These are phyloP conservation scores for Hydriomena furcata DNA, from an alignment of 2,888 invertebrate species.

Conservation along the genomic window DNA sequence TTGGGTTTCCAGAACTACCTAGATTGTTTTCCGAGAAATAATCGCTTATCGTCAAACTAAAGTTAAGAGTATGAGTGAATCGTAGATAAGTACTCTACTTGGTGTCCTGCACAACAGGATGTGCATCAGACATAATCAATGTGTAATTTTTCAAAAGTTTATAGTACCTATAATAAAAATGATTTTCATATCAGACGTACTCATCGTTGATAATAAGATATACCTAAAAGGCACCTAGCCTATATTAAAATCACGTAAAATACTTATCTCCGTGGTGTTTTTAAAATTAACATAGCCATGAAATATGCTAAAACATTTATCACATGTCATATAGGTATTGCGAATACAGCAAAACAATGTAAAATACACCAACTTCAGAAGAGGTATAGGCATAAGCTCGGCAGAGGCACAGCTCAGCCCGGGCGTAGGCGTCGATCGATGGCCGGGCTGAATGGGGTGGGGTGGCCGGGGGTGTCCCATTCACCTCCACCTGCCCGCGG, in stretches of 20 bases:
- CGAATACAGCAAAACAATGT: conserved; percentile 24
- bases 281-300: no score
- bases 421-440: conserved; percentile 64
- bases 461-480: conserved; percentile 61
- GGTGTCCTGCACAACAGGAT: conserved; percentile 16
- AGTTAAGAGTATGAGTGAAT: conserved; percentile 7
- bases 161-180: not conserved
- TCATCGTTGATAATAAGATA: no score
- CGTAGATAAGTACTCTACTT: conserved; percentile 3
- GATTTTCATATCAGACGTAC: no score
- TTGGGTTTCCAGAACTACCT: conserved; percentile 9
- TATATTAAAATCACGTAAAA: no score
- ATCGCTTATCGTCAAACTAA: conserved; percentile 7
- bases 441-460: conserved; percentile 63
- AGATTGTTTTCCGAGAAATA: conserved; percentile 17
- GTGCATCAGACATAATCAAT: conserved; percentile 30
- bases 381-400: conserved; percentile 26
- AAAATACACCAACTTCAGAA: conserved; percentile 19
- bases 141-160: conserved; percentile 19
- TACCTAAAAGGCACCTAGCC: no score
- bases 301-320: not conserved
- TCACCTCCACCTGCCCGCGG: conserved; percentile 74
- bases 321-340: no score
- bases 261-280: no score
- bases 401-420: conserved; percentile 36